phyloP scores from a whole-genome alignment of 2,113 vertebrate species.

The Aleadryas rufinucha region DNA sequence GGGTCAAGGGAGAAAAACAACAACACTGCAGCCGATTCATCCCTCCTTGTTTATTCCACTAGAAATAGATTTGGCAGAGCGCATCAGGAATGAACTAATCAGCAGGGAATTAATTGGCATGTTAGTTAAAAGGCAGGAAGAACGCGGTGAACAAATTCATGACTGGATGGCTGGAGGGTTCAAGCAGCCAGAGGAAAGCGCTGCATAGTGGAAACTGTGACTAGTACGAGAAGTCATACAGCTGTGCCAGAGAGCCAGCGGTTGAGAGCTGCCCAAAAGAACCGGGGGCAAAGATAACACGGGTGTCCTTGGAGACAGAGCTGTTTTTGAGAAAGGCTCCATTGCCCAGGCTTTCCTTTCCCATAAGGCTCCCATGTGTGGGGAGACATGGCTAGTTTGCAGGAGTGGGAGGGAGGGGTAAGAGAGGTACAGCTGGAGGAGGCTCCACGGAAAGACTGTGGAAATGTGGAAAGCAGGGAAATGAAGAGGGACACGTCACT shows the following conservation, averaged over 20 bases:
- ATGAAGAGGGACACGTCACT: conserved; percentile 55
- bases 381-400: not conserved
- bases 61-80: conserved; percentile 61
- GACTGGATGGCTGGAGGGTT: conserved; percentile 28
- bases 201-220: conserved; percentile 54
- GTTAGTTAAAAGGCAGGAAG: conserved; percentile 50
- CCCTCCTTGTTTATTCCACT: conserved; percentile 57
- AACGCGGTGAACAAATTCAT: not conserved
- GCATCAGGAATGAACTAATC: conserved; percentile 57
- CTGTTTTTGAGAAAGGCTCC: not conserved
- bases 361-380: conserved; percentile 49
- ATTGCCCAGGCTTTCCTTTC: not conserved
- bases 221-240: not conserved
- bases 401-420: conserved; percentile 42
- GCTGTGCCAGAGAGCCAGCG: not conserved
- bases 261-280: not conserved
- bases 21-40: conserved; percentile 21
- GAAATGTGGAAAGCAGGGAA: conserved; percentile 16
- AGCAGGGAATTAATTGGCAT: conserved; percentile 59
- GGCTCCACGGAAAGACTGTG: conserved; percentile 18
- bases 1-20: not conserved
- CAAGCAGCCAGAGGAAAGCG: conserved; percentile 12
- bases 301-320: not conserved
- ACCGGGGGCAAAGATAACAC: not conserved
- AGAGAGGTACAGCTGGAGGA: conserved; percentile 54